Base-by-base conservation (phyloP, 2,888 invertebrate species). In the Eupithecia subumbrata region DNA sequence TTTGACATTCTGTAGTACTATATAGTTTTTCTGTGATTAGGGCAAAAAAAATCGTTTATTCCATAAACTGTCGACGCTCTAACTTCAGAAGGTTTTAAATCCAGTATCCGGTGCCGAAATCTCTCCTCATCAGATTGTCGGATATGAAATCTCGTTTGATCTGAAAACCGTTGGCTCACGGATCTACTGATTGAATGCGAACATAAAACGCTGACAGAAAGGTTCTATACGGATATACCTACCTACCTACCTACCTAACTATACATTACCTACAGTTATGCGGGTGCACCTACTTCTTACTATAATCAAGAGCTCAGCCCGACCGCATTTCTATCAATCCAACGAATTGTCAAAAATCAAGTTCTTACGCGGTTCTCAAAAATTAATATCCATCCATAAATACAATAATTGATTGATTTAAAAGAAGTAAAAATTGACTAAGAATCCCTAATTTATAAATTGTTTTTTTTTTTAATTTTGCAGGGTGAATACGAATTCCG, bases 121-220 rank as follows among this genome's bases (percentile, higher is more conserved):
- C 34, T 34, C 18, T 16, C 16, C 37, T 67, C 67, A n/a, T 67
- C 67, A 40, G 40, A 40, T 67, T 67, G 67, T 18, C 67, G 67
- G 67, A 67, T 67, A 30, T 64, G 18, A 34, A 34, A 60, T 60
- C 12, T 14, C 67, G 67, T 40, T 40, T 67, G 67, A 67, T 67
- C 67, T 67, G 67, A 67, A 67, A 67, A 16, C n/a, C 34, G 64
- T 40, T 22, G 37, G 40, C 18, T 16, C 22, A 12, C 67, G 67
- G n/a, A n/a, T 67, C 34, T 40, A n/a, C 22, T 67, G 67, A 67
- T 67, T 67, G 40, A 67, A 67, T 67, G 67, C 12, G 67, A 67
- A 67, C 37, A 40, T 67, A 67, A 40, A 67, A 5, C 40, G 67
- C 40, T 64, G 64, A 67, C 67, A 40, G 34, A 37, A 67, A 22